Conservation (phyloP, 2,113 vertebrate genomes). For the Cyanoderma ruficeps region DNA sequence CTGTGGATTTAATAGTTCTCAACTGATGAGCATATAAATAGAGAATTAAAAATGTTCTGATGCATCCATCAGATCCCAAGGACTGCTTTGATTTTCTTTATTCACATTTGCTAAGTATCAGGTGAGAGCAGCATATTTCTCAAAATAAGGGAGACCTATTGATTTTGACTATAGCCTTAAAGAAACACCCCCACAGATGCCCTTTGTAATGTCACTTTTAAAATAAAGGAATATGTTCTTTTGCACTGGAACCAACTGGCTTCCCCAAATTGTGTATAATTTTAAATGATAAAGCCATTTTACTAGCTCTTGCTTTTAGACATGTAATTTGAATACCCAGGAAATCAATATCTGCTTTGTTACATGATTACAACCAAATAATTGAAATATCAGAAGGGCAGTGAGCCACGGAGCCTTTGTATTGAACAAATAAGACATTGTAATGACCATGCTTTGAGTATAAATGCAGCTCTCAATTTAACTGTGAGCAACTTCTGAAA, state of each 20-base stretch:
- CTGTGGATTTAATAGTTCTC: not conserved
- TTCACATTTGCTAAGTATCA: not conserved
- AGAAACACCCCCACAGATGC: not conserved
- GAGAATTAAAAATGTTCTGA: not conserved
- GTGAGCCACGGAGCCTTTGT: conserved; percentile 66
- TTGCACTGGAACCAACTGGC: conserved; percentile 18
- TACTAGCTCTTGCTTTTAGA: conserved; percentile 52
- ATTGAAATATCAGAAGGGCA: conserved; percentile 76
- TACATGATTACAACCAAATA: conserved; percentile 73
- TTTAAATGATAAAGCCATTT: conserved; percentile 68
- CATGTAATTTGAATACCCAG: conserved; percentile 72
- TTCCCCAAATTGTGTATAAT: conserved; percentile 67
- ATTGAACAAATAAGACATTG: conserved; percentile 49
- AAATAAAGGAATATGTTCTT: conserved; percentile 44
- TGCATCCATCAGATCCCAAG: not conserved
- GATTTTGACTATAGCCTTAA: not conserved
- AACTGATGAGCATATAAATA: not conserved
- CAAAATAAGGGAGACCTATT: not conserved
- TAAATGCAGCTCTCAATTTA: conserved; percentile 26
- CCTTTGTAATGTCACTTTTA: conserved; percentile 20
- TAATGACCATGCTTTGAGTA: conserved; percentile 41
- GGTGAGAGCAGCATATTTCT: not conserved
- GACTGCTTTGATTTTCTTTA: not conserved
- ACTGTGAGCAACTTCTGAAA: conserved; percentile 58
- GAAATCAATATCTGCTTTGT: conserved; percentile 77